These are phyloP conservation scores for Ptilonorhynchus violaceus DNA, from an alignment of 2,113 vertebrate genomes.

Conservation along the genomic window DNA sequence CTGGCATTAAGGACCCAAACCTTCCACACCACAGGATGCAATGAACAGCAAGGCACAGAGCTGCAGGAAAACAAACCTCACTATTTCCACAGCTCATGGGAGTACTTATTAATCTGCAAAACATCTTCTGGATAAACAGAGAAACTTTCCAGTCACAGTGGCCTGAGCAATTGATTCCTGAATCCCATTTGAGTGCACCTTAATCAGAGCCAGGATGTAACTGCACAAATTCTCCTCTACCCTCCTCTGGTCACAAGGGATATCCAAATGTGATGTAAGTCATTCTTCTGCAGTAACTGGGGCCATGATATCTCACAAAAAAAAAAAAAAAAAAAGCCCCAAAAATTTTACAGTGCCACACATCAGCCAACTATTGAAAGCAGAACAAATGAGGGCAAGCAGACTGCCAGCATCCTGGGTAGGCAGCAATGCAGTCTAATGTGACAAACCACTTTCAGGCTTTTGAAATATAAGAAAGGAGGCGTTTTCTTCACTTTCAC, in stretches of 20 bases:
- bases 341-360: not conserved
- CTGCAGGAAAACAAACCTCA: not conserved
- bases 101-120: not conserved
- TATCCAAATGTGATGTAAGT: not conserved
- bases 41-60: not conserved
- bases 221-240: not conserved
- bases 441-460: not conserved
- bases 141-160: not conserved
- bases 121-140: not conserved
- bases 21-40: not conserved
- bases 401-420: not conserved
- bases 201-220: not conserved
- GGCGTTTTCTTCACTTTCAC: not conserved
- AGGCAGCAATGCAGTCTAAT: not conserved
- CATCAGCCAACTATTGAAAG: not conserved
- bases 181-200: not conserved
- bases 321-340: not conserved
- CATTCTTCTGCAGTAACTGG: not conserved
- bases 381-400: not conserved
- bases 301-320: not conserved
- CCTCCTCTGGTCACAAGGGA: not conserved
- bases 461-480: conserved; percentile 8
- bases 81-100: not conserved
- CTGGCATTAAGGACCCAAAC: not conserved
- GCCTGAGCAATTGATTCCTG: not conserved